These are phyloP conservation scores for Triplophysa yarkandensis DNA, from an alignment of 2,797 vertebrate species.

Conservation along the genomic window DNA sequence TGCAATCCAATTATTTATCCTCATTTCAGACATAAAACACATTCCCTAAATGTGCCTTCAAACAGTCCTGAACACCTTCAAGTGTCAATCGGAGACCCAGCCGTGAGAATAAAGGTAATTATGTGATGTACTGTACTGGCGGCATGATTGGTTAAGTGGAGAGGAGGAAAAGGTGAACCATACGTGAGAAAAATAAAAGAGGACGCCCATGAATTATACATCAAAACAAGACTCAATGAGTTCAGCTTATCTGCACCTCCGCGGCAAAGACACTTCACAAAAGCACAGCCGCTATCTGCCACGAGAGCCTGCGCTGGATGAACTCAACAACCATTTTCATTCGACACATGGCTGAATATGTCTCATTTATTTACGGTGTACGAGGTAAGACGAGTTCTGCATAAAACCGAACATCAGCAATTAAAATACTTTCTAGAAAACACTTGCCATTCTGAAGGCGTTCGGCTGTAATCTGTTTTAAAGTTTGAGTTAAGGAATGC, in stretches of 20 bases:
- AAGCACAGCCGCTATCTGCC: slow-evolving; percentile 20
- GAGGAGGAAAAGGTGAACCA: slow-evolving; percentile 28
- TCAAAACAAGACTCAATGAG: slow-evolving; percentile 43
- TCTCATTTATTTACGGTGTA: slow-evolving; percentile 47
- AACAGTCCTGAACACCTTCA: slow-evolving; percentile 20
- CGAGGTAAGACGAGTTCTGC: slow-evolving; percentile 16
- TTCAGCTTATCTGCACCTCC: slow-evolving; percentile 37
- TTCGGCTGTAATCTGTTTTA: neutral
- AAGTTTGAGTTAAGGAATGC: neutral
- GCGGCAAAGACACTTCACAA: neutral
- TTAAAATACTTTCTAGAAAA: slow-evolving; percentile 18
- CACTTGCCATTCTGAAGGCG: neutral
- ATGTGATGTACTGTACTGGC: slow-evolving; percentile 48
- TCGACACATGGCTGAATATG: slow-evolving; percentile 28
- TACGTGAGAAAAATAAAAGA: slow-evolving; percentile 50
- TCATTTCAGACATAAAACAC: slow-evolving; percentile 18
- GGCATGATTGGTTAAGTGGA: slow-evolving; percentile 46
- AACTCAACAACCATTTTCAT: slow-evolving; percentile 30
- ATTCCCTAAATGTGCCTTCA: slow-evolving; percentile 29
- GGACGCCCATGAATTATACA: slow-evolving; percentile 49
- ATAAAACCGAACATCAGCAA: slow-evolving; percentile 21
- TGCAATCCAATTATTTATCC: slow-evolving; percentile 31
- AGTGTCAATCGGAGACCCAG: slow-evolving; percentile 27
- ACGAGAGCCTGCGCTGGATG: neutral
- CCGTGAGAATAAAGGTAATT: slow-evolving; percentile 31